These are phyloP conservation scores for Argyresthia albistria DNA, from an alignment of 2,888 invertebrate genomes.

Conservation along the genomic window DNA sequence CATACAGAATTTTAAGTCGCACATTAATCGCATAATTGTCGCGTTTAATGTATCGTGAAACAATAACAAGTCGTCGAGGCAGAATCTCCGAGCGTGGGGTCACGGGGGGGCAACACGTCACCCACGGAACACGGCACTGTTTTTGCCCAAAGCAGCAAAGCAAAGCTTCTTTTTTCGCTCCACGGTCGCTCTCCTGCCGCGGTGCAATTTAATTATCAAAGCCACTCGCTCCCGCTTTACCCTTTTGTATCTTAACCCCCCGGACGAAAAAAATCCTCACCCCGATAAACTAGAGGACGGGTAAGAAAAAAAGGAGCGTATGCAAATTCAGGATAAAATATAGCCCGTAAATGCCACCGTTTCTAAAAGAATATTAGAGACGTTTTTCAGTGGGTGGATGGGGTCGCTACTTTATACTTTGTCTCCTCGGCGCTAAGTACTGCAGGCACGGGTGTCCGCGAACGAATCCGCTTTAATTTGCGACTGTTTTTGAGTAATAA, in stretches of 20 bases:
- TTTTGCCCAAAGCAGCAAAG: background rate
- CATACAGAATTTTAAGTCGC: too few relatives aligned
- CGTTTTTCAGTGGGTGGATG: slow-evolving; percentile 72
- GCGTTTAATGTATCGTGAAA: slow-evolving; percentile 40
- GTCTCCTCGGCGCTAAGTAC: slow-evolving; percentile 67
- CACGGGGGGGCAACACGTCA: background rate
- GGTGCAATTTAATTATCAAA: slow-evolving; percentile 70
- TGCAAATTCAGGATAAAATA: slow-evolving; percentile 75
- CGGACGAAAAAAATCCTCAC: slow-evolving; percentile 70
- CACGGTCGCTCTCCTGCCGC: slow-evolving; percentile 20
- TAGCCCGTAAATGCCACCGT: slow-evolving; percentile 75
- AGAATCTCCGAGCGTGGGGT: background rate
- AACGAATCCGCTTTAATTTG: slow-evolving; percentile 62
- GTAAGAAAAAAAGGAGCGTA: slow-evolving; percentile 72
- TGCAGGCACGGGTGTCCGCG: slow-evolving; percentile 59
- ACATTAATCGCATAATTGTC: slow-evolving; percentile 39
- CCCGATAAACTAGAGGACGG: slow-evolving; percentile 70
- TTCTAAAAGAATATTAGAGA: slow-evolving; percentile 75
- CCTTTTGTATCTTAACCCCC: slow-evolving; percentile 73
- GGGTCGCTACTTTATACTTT: slow-evolving; percentile 68
- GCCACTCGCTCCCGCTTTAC: slow-evolving; percentile 59
- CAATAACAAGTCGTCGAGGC: slow-evolving; percentile 19
- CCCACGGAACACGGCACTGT: background rate
- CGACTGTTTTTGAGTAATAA: slow-evolving; percentile 61
- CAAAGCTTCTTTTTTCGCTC: background rate